These are phyloP conservation scores for Mixornis gularis DNA, from an alignment of 2,113 vertebrate species.

Conservation along the genomic window DNA sequence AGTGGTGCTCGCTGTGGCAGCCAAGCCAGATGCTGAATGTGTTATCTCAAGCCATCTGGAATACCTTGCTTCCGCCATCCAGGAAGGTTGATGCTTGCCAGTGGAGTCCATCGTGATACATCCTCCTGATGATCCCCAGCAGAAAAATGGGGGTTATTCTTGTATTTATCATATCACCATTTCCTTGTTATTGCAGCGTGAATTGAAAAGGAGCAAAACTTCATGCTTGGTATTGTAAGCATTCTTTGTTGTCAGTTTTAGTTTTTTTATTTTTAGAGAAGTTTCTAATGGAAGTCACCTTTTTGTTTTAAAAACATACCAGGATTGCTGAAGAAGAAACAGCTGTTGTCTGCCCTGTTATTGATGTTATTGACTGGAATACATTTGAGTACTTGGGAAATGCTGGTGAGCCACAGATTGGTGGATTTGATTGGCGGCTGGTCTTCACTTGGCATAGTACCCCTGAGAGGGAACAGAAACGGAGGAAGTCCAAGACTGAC, in stretches of 20 bases:
- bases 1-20: neutral
- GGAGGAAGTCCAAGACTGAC: conserved; percentile 78
- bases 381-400: conserved; percentile 95
- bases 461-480: conserved; percentile 83
- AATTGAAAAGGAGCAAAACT: neutral
- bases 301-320: conserved; percentile 18
- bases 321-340: conserved; percentile 90
- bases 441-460: conserved; percentile 91
- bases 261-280: neutral
- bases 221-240: neutral
- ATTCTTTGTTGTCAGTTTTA: neutral
- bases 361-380: conserved; percentile 97
- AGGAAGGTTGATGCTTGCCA: neutral
- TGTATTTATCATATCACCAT: neutral
- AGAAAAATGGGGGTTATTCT: neutral
- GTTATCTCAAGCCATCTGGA: neutral
- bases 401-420: conserved; percentile 90
- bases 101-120: neutral
- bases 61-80: neutral
- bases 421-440: conserved; percentile 94
- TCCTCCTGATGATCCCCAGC: neutral
- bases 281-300: neutral
- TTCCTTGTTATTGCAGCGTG: neutral
- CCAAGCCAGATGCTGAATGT: neutral
- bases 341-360: conserved; percentile 93